Evolutionary conservation across 1,140 invertebrate species (phyloP).

Genomic region (Babylonia areolata): DNA sequence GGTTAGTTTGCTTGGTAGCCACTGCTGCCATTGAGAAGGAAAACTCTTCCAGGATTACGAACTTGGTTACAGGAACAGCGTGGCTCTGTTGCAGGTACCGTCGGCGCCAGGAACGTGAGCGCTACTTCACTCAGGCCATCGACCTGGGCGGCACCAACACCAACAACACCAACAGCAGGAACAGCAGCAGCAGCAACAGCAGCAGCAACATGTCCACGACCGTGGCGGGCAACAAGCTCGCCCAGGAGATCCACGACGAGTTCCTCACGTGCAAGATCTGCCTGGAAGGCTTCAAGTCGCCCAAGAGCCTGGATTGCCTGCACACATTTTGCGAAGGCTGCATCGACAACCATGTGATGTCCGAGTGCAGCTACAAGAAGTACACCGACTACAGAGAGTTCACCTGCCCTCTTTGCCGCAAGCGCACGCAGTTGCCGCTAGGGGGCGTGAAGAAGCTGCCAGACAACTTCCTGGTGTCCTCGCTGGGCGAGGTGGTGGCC

Average conservation of each 20-base stretch:
- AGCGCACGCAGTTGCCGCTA: slow-evolving; percentile 75
- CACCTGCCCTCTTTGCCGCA: slow-evolving; percentile 77
- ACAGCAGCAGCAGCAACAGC: slow-evolving; percentile 68
- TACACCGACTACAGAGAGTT: slow-evolving; percentile 77
- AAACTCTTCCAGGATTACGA: not conserved
- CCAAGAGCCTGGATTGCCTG: slow-evolving; percentile 91
- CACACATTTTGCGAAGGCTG: slow-evolving; percentile 95
- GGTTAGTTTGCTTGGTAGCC: too few species aligned
- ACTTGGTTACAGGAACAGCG: too few species aligned
- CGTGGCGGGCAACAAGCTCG: slow-evolving; percentile 62
- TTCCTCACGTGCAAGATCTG: slow-evolving; percentile 75
- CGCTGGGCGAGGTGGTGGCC: slow-evolving; percentile 73
- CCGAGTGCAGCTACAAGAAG: slow-evolving; percentile 75
- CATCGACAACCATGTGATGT: slow-evolving; percentile 75
- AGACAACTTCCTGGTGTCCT: slow-evolving; percentile 77
- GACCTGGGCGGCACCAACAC: slow-evolving; percentile 58
- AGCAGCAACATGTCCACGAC: slow-evolving; percentile 56
- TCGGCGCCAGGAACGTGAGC: slow-evolving; percentile 62
- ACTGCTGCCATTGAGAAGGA: too few species aligned
- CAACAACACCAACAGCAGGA: too few species aligned
- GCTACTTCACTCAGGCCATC: slow-evolving; percentile 67
- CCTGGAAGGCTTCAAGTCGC: slow-evolving; percentile 76
- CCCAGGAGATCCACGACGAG: slow-evolving; percentile 68
- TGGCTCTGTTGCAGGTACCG: slow-evolving; percentile 62
- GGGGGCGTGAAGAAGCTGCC: slow-evolving; percentile 77